A percentile compares a stretch with the other conserved stretches of the same genome.
Conservation (phyloP, 2,888 invertebrate genomes). For the Caenorhabditis macrosperma region DNA sequence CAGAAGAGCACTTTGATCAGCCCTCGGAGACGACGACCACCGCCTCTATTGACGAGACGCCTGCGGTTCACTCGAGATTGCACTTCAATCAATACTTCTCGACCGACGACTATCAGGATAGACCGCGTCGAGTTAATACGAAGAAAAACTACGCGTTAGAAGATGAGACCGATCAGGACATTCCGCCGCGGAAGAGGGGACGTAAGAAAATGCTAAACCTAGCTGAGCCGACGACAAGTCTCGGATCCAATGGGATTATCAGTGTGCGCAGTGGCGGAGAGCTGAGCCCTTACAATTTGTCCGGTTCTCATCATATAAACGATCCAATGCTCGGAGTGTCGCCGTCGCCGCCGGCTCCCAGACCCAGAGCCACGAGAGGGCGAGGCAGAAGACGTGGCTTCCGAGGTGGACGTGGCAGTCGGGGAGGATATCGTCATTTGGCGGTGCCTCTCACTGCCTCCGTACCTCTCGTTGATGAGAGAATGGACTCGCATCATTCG, state of each 20-base stretch:
- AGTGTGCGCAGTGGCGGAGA: not conserved
- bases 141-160: constrained; percentile 21
- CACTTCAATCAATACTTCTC: not conserved
- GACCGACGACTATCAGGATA: not conserved
- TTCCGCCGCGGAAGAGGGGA: not conserved
- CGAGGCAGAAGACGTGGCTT: not conserved
- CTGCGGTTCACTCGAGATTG: too few species aligned
- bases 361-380: not conserved
- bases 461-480: not conserved
- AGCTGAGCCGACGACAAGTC: not conserved
- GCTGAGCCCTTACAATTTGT: not conserved
- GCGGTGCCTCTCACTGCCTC: not conserved
- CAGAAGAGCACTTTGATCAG: not conserved
- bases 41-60: not conserved
- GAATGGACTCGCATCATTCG: too few species aligned
- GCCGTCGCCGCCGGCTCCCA: not conserved
- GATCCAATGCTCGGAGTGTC: not conserved
- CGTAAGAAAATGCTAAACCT: not conserved
- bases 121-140: constrained; percentile 1
- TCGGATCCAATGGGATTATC: not conserved
- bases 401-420: constrained; percentile 8
- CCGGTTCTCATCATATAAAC: not conserved
- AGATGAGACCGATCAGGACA: not conserved
- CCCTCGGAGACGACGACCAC: not conserved
- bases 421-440: constrained; percentile 1